These are phyloP conservation scores for Papilio gigon DNA, from an alignment of 2,888 invertebrate species.

Conservation along the genomic window DNA sequence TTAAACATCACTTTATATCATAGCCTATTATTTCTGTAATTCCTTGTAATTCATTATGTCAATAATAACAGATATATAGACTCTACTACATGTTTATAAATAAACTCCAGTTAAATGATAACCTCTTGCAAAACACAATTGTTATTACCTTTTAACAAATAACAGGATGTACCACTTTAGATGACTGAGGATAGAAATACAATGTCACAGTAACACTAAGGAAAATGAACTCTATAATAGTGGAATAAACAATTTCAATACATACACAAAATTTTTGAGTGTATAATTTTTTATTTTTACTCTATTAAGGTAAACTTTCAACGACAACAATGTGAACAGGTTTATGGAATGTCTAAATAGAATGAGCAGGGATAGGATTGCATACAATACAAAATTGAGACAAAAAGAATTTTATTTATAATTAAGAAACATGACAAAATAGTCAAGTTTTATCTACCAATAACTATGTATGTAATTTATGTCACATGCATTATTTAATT, in stretches of 20 bases:
- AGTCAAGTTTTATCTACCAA: neutral
- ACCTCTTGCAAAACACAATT: slow-evolving; percentile 18
- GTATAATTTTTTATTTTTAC: no score
- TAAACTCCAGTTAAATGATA: slow-evolving; percentile 4
- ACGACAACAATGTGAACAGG: neutral
- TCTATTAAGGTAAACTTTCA: neutral
- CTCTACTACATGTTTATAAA: neutral
- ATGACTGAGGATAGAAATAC: slow-evolving; percentile 30
- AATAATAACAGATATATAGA: neutral
- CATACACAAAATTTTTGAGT: no score
- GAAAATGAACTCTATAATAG: slow-evolving; percentile 1
- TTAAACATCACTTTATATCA: neutral
- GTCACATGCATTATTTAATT: neutral
- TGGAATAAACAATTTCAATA: neutral
- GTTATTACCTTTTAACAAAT: slow-evolving; percentile 31
- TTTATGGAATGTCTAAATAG: neutral
- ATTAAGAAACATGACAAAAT: neutral
- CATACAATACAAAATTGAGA: no score
- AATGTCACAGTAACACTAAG: slow-evolving; percentile 1
- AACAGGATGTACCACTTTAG: slow-evolving; percentile 43
- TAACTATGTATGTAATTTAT: neutral
- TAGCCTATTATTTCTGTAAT: neutral
- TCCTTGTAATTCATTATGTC: neutral
- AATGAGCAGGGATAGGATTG: no score
- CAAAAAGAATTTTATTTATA: no score